Conservation (phyloP, 2,888 invertebrate species). For the Pherbina coryleti region DNA sequence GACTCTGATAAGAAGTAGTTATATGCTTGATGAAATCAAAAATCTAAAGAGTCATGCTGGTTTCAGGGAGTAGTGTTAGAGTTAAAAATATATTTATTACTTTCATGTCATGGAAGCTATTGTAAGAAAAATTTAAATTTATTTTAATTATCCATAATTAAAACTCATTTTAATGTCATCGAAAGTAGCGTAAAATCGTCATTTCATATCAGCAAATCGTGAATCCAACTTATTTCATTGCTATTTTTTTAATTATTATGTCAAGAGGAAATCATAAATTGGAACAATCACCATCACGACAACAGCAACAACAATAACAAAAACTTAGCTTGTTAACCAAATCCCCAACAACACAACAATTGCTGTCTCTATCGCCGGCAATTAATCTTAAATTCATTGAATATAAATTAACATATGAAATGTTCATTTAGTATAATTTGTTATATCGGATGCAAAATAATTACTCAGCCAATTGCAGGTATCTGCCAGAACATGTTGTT, state of each 20-base stretch:
- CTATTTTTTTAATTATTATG: not conserved
- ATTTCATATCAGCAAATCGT: too few relatives aligned
- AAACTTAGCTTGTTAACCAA: not conserved
- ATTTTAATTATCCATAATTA: too few relatives aligned
- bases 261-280: slow-evolving; percentile 45
- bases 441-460: not conserved
- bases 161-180: too few relatives aligned
- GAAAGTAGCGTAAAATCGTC: too few relatives aligned
- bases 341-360: not conserved
- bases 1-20: too few relatives aligned
- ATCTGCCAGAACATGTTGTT: not conserved
- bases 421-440: not conserved
- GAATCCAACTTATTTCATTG: not conserved
- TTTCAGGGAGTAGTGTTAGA: too few relatives aligned
- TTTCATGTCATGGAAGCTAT: too few relatives aligned
- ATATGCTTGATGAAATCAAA: too few relatives aligned
- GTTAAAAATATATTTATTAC: too few relatives aligned
- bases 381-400: slow-evolving; percentile 18
- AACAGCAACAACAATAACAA: not conserved
- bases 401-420: slow-evolving; percentile 23
- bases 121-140: too few relatives aligned
- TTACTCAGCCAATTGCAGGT: not conserved
- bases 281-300: slow-evolving; percentile 25
- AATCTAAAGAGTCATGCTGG: too few relatives aligned
- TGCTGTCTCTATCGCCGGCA: not conserved